phyloP scores from a whole-genome alignment of 2,113 vertebrate species.

The Athene cunicularia region DNA sequence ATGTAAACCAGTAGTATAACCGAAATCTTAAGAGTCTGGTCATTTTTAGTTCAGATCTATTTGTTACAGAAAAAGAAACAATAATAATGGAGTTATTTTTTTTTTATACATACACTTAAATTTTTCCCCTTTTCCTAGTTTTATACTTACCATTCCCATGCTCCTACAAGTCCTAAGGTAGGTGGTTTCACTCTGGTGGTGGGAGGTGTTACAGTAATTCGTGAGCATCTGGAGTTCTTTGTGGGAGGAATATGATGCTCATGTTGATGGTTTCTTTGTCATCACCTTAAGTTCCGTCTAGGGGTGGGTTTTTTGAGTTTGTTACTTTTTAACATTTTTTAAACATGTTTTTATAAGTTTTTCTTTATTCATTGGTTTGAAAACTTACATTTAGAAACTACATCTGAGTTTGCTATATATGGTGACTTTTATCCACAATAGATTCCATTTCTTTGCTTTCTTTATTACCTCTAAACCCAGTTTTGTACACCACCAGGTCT shows the following conservation, averaged over 20 bases:
- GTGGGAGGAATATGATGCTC: neutral
- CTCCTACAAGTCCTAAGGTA: neutral
- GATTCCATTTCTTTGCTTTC: neutral
- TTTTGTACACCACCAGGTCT: neutral
- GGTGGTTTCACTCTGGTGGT: neutral
- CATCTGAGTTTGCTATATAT: neutral
- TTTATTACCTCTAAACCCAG: neutral
- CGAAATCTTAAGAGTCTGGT: neutral
- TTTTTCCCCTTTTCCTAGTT: neutral
- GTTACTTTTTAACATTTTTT: neutral
- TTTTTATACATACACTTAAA: neutral
- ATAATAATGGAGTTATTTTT: neutral
- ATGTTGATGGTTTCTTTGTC: neutral
- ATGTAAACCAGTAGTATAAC: neutral
- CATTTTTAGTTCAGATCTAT: neutral
- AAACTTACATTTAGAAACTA: neutral
- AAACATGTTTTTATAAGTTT: fast-evolving
- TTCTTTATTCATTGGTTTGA: neutral
- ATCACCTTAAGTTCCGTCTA: neutral
- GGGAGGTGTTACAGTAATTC: neutral
- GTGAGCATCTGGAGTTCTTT: neutral
- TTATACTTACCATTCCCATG: neutral
- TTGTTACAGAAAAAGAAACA: neutral
- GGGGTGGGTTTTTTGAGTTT: neutral
- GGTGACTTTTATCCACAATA: neutral